Percentiles rank a stretch among this genome's conserved stretches.
Evolutionary conservation across 1,140 invertebrate genomes (phyloP).

Genomic region (Gryllus bimaculatus): DNA sequence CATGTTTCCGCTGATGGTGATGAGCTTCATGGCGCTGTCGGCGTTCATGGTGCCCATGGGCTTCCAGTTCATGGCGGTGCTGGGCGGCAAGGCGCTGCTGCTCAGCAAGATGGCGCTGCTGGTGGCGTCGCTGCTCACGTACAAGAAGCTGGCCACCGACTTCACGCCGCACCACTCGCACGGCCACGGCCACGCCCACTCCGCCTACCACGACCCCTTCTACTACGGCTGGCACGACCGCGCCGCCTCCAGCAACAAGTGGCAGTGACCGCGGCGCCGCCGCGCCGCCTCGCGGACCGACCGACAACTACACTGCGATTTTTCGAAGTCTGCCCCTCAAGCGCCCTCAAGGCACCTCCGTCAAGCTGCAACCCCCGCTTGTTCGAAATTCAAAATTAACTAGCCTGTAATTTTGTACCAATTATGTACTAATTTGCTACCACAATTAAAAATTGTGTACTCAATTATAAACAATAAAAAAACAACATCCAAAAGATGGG

Average conservation of each 20-base stretch:
- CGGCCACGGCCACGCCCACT: background rate
- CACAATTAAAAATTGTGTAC: too few species aligned
- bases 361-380: too few species aligned
- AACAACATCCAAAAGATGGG: too few species aligned
- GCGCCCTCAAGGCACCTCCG: too few species aligned
- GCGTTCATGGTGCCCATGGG: slow-evolving; percentile 30
- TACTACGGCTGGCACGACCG: background rate
- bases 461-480: too few species aligned
- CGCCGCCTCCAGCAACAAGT: background rate
- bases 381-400: too few species aligned
- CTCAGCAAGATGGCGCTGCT: slow-evolving; percentile 30
- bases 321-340: too few species aligned
- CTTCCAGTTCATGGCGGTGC: slow-evolving; percentile 32
- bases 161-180: background rate
- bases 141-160: slow-evolving; percentile 24
- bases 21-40: slow-evolving; percentile 30
- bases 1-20: slow-evolving; percentile 30
- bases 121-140: slow-evolving; percentile 25
- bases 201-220: background rate
- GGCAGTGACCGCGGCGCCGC: background rate
- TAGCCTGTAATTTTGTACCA: too few species aligned
- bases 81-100: slow-evolving; percentile 31
- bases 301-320: too few species aligned
- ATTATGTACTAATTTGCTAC: too few species aligned
- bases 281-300: background rate